Base-by-base conservation (phyloP, 2,888 invertebrate genomes). In the Auanema freiburgensis region DNA sequence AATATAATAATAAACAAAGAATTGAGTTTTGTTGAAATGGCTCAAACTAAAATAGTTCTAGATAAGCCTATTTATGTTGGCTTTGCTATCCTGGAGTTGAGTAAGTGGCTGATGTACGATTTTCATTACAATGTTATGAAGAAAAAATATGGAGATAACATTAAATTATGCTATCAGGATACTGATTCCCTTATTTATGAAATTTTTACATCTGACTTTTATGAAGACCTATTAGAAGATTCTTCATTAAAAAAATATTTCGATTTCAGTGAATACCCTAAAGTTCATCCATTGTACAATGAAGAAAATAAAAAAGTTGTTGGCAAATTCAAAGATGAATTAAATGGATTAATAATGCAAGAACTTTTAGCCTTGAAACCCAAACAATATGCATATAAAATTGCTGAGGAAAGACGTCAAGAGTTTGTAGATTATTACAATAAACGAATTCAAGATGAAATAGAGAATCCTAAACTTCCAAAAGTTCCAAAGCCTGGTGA, bases 181-280 rank as follows among this genome's bases (percentile, higher is more conserved):
- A 84, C 83, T 1, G 80, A 84, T 58, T 65, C 63, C 44, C 63
- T 80, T 8, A 63, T 69, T 12, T 78, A 75, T 64, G 66, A 74
- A 24, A 73, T 85, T 5, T 57, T 67, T 25, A 83, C 79, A 6
- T 62, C 72, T 1, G 81, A 85, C 66, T 62, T 84, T 41, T 85
- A 85, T 74, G 65, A 73, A 40, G 80, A 82, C 60, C 71, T 80
- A 52, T 24, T 25, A 43, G 10, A 42, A 57, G 42, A 46, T 49
- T 4, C 33, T 12, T 10, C 6, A 18, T 24, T 69, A 2, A 59
- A 66, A 40, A 44, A 58, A 60, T 25, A 56, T 16, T 79, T 78
- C 57, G 72, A 79, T n/a, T n/a, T n/a, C n/a, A n/a, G n/a, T n/a
- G n/a, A n/a, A n/a, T n/a, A n/a, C n/a, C n/a, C n/a, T n/a, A n/a